phyloP scores from a whole-genome alignment of 2,797 vertebrate species.

The Sarcoramphus papa region DNA sequence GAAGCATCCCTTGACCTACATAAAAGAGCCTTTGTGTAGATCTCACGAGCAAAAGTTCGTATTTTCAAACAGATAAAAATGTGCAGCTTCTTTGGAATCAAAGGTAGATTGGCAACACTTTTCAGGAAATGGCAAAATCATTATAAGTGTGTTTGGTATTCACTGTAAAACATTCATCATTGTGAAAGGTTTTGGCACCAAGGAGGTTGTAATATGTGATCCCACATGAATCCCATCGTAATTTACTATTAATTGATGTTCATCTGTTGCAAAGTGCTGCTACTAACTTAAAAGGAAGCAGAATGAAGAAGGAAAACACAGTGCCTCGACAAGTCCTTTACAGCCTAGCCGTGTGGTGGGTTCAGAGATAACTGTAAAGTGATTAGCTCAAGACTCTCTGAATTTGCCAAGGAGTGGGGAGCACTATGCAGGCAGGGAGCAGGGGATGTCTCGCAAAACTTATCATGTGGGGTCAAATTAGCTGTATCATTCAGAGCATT shows the following conservation, averaged over 20 bases:
- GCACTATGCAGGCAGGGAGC: background rate
- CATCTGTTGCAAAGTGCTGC: constrained; percentile 42
- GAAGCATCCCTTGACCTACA: constrained; percentile 75
- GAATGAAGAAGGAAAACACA: constrained; percentile 48
- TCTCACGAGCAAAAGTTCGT: constrained; percentile 70
- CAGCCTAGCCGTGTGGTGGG: background rate
- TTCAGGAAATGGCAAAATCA: constrained; percentile 70
- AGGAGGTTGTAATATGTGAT: constrained; percentile 49
- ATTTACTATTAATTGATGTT: constrained; percentile 72
- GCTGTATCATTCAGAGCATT: background rate
- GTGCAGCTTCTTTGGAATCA: constrained; percentile 69
- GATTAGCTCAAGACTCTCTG: background rate
- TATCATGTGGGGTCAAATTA: background rate
- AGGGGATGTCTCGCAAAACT: background rate
- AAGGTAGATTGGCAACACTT: constrained; percentile 70
- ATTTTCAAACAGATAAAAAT: constrained; percentile 71
- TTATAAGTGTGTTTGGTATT: constrained; percentile 63
- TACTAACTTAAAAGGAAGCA: constrained; percentile 58
- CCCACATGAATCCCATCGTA: constrained; percentile 44
- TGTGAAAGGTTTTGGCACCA: constrained; percentile 63
- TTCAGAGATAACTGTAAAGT: constrained; percentile 16
- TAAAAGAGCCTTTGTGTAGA: constrained; percentile 75
- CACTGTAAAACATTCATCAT: constrained; percentile 57
- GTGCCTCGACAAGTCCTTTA: constrained; percentile 21
- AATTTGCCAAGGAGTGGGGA: constrained; percentile 16